A percentile compares a stretch with the other conserved stretches of the same genome.
Conservation (phyloP, 2,113 vertebrate genomes). For the Microcebus lehilahytsara region DNA sequence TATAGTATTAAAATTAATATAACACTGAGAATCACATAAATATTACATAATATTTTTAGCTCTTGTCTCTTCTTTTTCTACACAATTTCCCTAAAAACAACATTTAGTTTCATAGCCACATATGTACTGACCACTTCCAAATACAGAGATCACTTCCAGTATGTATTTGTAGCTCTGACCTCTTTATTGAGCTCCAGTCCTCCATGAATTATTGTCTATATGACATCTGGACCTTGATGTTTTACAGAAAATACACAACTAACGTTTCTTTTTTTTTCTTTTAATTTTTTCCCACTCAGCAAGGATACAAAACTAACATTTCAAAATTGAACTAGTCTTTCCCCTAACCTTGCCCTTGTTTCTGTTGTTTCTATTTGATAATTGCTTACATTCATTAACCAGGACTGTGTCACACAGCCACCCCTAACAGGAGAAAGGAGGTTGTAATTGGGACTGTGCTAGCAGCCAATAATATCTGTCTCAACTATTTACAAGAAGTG, state of each 20-base stretch:
- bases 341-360: neutral
- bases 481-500: neutral
- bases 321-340: neutral
- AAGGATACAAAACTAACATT: neutral
- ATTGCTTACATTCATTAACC: neutral
- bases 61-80: neutral
- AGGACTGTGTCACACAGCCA: neutral
- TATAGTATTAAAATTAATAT: neutral
- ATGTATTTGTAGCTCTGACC: neutral
- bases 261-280: slow-evolving; percentile 16
- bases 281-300: too few species aligned
- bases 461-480: neutral
- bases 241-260: neutral
- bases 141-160: neutral
- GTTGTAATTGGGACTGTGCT: neutral
- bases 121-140: neutral
- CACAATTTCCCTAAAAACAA: neutral
- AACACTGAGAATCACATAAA: slow-evolving; percentile 9
- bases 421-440: neutral
- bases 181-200: neutral
- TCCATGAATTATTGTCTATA: neutral
- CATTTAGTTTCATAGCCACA: neutral
- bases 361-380: neutral
- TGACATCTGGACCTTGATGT: neutral
- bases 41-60: neutral